Evolutionary conservation across 2,888 invertebrate species (phyloP).

Genomic region (Macropis europaea): DNA sequence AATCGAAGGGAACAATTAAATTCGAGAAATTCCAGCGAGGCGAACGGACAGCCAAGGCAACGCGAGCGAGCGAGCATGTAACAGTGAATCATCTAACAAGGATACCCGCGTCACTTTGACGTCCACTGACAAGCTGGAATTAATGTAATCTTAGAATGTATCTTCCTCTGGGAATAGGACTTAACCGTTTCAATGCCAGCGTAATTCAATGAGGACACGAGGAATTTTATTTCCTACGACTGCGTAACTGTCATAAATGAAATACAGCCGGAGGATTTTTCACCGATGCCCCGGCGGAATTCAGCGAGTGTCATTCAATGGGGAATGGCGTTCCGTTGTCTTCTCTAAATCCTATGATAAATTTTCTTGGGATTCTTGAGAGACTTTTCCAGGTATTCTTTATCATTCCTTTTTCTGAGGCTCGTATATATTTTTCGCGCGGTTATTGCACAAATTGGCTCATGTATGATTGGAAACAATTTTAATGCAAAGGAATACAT

Average conservation of each 20-base stretch:
- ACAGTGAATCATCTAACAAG: slow-evolving; percentile 23
- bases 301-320: not conserved
- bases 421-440: too few species aligned
- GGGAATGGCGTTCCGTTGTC: too few species aligned
- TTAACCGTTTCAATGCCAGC: slow-evolving; percentile 29
- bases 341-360: too few species aligned
- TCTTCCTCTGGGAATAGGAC: slow-evolving; percentile 26
- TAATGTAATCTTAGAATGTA: slow-evolving; percentile 18
- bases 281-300: not conserved
- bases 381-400: too few species aligned
- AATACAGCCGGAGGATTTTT: slow-evolving; percentile 20
- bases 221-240: not conserved
- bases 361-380: too few species aligned
- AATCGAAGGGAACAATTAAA: not conserved
- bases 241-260: slow-evolving; percentile 1
- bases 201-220: slow-evolving; percentile 24
- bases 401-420: too few species aligned
- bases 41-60: not conserved
- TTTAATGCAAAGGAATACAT: too few species aligned
- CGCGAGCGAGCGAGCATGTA: not conserved
- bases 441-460: too few species aligned
- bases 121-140: slow-evolving; percentile 10
- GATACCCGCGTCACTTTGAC: slow-evolving; percentile 13
- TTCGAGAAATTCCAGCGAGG: slow-evolving; percentile 18
- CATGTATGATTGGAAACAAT: too few species aligned